Evolutionary conservation across 2,113 vertebrate genomes (phyloP), one percentile per base, ranked within the genome.

Genomic region (Mola mola): DNA sequence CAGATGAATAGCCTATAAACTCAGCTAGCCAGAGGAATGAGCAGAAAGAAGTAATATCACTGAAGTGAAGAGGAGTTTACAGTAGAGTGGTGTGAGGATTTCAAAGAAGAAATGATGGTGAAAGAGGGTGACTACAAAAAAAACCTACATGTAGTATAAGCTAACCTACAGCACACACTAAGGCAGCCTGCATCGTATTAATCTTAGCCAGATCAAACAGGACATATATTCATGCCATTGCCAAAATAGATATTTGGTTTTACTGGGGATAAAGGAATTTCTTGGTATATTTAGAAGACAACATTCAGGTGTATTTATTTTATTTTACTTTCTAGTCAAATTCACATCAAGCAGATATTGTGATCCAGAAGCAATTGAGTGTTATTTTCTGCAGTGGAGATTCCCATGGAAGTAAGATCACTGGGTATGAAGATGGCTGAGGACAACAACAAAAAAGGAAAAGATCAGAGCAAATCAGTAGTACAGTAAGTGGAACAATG

Each of bases 401-500:
- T 50, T 41, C 63, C 50, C 16, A 7, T 24, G 20, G 29, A 25
- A 51, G 31, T 2, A 3, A 65, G 34, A 29, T 52, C 46, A n/a
- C 33, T 1, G 0, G 15, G 63, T 61, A 57, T 55, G 6, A 66
- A 66, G 46, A 66, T 15, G 47, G 55, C 16, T 47, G 49, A 53
- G 26, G 21, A 52, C 7, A 28, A 6, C 22, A 51, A 28, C 16
- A 52, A 51, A 38, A 57, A 41, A 40, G 25, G 28, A 22, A 42
- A 29, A 8, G 63, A 67, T 66, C 47, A 47, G 44, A 65, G 49
- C 26, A 51, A 70, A 66, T 13, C 46, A 11, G 46, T 37, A 43
- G 38, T 16, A 20, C 40, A 43, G 42, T 19, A 16, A 62, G 36
- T 44, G 48, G 47, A 58, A 21, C 20, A 28, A 28, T 17, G 41